Evolutionary conservation across 2,797 vertebrate genomes (phyloP), one percentile per base, ranked within the genome.

Genomic region (Syngnathus acus): DNA sequence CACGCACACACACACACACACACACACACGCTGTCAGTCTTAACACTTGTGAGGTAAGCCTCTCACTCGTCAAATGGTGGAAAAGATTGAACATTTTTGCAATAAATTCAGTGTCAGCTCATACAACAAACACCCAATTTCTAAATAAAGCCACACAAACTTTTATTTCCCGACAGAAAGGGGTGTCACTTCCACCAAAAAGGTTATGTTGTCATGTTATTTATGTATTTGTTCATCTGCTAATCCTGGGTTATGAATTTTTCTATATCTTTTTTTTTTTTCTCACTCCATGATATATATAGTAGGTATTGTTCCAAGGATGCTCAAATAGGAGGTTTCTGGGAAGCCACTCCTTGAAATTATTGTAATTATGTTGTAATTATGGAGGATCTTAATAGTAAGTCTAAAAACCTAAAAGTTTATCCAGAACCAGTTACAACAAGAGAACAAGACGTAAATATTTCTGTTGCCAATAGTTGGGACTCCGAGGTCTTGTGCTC

Each of bases 11-110:
- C 45, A 43, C 42, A 43, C 42, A 11, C 42, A 43, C 42, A 43
- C 42, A 43, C 42, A 43, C 45, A 47, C 45, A 47, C 11, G 14
- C 26, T 26, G 26, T 26, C 26, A 40, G 39, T 59, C 26, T 59
- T 37, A 17, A 17, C 57, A 59, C 57, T 59, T 16, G 14, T 45
- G 61, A 23, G 13, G 1, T 42, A 62, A 62, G 10, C 57, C 32
- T 37, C 16, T 38, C 19, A 39, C 57, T 59, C 39, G 61, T 73
- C 74, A 70, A 43, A 42, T 26, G 54, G 13, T 63, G 42, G 23
- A 63, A 63, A 47, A n/a, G 17, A 61, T 42, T 42, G 58, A 40
- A 39, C 38, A 61, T 9, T 60, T 13, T n/a, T 16, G 37, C 37
- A 59, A 39, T 21, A 40, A 61, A 42, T 61, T 61, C 39, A 21